phyloP scores from a whole-genome alignment of 2,113 vertebrate species.

The Pogona vitticeps region DNA sequence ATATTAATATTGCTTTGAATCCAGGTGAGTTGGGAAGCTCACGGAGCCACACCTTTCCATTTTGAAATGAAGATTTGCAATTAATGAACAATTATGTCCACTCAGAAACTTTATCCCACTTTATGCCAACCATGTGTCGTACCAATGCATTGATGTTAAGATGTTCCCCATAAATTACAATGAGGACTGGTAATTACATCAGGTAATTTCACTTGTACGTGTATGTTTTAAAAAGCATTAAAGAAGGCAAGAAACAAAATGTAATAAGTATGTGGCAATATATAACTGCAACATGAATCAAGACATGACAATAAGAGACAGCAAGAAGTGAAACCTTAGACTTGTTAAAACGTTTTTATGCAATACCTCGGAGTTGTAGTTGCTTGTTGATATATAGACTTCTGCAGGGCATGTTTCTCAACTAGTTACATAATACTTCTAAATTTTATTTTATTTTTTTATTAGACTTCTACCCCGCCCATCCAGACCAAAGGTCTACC shows the following conservation, averaged over 20 bases:
- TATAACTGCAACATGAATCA: slow-evolving; percentile 2
- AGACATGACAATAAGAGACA: background rate
- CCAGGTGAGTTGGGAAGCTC: background rate
- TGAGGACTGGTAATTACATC: background rate
- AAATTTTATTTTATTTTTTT: too few relatives aligned
- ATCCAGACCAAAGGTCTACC: too few relatives aligned
- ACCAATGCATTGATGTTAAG: background rate
- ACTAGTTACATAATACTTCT: background rate
- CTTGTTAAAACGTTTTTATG: background rate
- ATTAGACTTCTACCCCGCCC: too few relatives aligned
- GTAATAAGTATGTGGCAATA: background rate
- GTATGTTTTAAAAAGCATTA: background rate
- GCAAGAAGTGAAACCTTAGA: slow-evolving; percentile 6
- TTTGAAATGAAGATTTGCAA: background rate
- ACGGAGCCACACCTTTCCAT: background rate
- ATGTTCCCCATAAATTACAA: slow-evolving; percentile 11
- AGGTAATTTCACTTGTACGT: background rate
- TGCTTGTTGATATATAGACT: background rate
- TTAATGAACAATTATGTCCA: background rate
- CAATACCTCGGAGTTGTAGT: background rate
- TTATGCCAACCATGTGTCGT: background rate
- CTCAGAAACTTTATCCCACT: background rate
- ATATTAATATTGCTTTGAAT: background rate
- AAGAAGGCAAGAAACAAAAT: slow-evolving; percentile 4
- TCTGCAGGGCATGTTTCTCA: background rate